phyloP scores from a whole-genome alignment of 1,140 invertebrate species.

The Vollenhovia emeryi region DNA sequence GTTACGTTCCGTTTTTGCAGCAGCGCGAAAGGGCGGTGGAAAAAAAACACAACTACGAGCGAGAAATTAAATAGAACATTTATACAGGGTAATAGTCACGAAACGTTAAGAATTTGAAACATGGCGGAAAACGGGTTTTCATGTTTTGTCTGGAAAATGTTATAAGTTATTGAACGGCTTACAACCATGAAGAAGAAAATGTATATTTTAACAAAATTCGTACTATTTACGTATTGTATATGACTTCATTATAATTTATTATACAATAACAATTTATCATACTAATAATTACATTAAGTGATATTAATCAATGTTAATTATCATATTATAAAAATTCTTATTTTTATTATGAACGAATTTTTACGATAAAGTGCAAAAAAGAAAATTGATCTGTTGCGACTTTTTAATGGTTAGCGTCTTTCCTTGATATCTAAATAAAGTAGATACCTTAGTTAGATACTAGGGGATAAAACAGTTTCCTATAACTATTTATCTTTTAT shows the following conservation, averaged over 20 bases:
- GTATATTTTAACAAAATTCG: neutral
- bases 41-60: slow-evolving; percentile 20
- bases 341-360: neutral
- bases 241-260: neutral
- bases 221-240: neutral
- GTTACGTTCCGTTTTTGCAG: slow-evolving; percentile 11
- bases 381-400: neutral
- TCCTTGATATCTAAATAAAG: neutral
- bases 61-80: neutral
- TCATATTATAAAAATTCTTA: neutral
- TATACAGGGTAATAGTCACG: neutral
- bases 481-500: neutral
- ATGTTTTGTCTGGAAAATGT: neutral
- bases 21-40: neutral
- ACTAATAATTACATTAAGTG: too few relatives aligned
- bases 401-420: neutral
- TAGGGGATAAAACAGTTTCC: slow-evolving; percentile 40
- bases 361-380: neutral
- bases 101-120: slow-evolving; percentile 3
- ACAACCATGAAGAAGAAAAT: neutral
- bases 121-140: neutral
- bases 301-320: too few relatives aligned
- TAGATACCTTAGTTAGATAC: neutral
- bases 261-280: neutral
- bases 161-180: neutral